Evolutionary conservation across 2,797 vertebrate species (phyloP), one percentile per base, ranked within the genome.

Genomic region (Semotilus atromaculatus): DNA sequence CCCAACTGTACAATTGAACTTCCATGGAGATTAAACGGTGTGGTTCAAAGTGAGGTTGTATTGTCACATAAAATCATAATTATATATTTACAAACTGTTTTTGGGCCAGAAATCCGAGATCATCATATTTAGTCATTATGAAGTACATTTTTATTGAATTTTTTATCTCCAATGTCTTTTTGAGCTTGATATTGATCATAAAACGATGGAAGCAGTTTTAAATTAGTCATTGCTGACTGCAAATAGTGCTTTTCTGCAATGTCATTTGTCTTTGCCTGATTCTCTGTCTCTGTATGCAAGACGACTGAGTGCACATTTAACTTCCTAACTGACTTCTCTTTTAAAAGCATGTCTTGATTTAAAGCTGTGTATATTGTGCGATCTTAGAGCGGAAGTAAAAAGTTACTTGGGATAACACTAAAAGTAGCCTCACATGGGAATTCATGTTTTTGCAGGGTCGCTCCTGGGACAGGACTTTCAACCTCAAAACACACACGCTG

Each of bases 371-470:
- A 23, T 55, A n/a, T 55, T 38, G 21, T 38, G 51, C 7, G 8
- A 34, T 79, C 38, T 26, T 48, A 31, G 62, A 67, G 18, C 13
- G 29, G 26, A 51, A 31, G 43, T 51, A 80, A 80, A 79, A 66
- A 5, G 40, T 40, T 7, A 40, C 8, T 40, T 8, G 29, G 23
- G 45, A 31, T 90, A 89, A 90, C 90, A 91, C 89, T 82, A 87
- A 86, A 79, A 90, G 14, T 38, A 88, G 62, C 58, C 79, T 77
- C 86, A 55, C 79, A 23, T 45, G 92, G 91, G 90, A 93, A 91
- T 92, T 81, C 21, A 62, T 34, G 6, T 84, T 82, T 90, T 88
- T 81, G 81, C 80, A 87, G 81, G 85, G 67, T 80, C 79, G 79
- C 88, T 90, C 90, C 86, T 88, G 90, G 88, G 89, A 89, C 88